Evolutionary conservation across 2,113 vertebrate genomes (phyloP), one percentile per base, ranked within the genome.

Genomic region (Zosterops pallidus): DNA sequence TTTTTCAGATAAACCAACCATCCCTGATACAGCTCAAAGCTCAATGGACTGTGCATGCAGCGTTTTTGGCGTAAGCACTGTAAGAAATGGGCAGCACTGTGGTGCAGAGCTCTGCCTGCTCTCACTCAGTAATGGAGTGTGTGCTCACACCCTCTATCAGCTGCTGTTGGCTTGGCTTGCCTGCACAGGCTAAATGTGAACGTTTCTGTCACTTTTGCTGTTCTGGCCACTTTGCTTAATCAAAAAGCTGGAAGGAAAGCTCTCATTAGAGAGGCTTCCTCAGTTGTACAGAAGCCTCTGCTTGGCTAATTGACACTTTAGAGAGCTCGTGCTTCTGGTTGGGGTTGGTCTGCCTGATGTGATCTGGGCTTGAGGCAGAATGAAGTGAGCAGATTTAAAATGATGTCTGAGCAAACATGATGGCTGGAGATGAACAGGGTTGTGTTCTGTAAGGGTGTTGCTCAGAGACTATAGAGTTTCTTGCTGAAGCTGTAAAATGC

Each of bases 1-100:
- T 97, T 97, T 98, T 98, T 97, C 95, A 87, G 97, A 97, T 95
- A 97, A 97, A 92, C 93, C 91, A 96, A 92, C 93, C 91, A 96
- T 98, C 97, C 97, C 74, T 97, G 97, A 98, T 96, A 95, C 89
- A 94, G 83, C 78, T 95, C 57, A 46, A 88, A 96, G 70, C 68
- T 97, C 96, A 96, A 35, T 88, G 86, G 89, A 90, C 83, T 95
- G 86, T 92, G 89, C 41, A 12, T 55, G 55, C 4, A 64, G 94
- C 29, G 33, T 92, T 96, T 95, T 52, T 11, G 35, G 90, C 75
- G 55, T 95, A 96, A 96, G 79, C 2, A 14, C 95, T 94, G 81
- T 86, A 72, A 93, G 96, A 91, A 83, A 69, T 50, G 11, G 56
- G 81, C 70, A 90, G 78, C 13, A 5, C 52, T 21, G 14, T 26